phyloP scores from a whole-genome alignment of 2,888 invertebrate species.

The Eudasyphora cyanicolor region DNA sequence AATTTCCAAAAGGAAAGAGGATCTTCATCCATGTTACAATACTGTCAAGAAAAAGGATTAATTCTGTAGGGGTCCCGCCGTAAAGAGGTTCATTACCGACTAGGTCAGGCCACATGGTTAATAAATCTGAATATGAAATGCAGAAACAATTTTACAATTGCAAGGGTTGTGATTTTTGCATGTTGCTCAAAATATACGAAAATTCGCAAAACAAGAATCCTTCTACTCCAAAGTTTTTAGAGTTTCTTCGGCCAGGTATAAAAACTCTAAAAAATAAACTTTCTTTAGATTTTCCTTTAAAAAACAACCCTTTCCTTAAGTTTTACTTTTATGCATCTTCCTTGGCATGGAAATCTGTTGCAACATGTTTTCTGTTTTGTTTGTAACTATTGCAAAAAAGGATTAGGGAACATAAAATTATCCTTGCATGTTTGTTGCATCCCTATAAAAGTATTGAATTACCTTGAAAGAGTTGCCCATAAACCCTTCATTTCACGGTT shows the following conservation, averaged over 20 bases:
- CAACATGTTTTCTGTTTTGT: slow-evolving; percentile 46
- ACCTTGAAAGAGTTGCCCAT: slow-evolving; percentile 9
- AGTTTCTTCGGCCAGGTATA: slow-evolving; percentile 14
- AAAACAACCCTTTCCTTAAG: slow-evolving; percentile 10
- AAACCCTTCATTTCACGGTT: too few species aligned
- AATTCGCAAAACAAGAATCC: slow-evolving; percentile 38
- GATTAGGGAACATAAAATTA: slow-evolving; percentile 47
- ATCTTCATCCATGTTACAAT: slow-evolving; percentile 46
- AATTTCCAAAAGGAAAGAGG: slow-evolving; percentile 48
- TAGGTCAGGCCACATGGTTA: slow-evolving; percentile 22
- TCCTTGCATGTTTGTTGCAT: slow-evolving; percentile 25
- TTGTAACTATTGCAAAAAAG: slow-evolving; percentile 61
- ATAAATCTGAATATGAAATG: slow-evolving; percentile 59
- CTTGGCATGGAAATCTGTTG: not conserved
- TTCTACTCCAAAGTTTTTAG: not conserved
- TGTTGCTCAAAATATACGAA: slow-evolving; percentile 34
- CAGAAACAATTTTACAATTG: slow-evolving; percentile 48
- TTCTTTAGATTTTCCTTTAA: slow-evolving; percentile 33
- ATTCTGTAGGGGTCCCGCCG: slow-evolving; percentile 30
- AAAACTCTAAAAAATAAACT: slow-evolving; percentile 1
- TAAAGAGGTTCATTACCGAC: slow-evolving; percentile 26
- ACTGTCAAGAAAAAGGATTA: slow-evolving; percentile 68
- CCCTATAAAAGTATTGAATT: slow-evolving; percentile 51
- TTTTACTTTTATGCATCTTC: slow-evolving; percentile 9
- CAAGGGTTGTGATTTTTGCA: slow-evolving; percentile 48